Percentiles rank a stretch among this genome's conserved stretches.
phyloP scores from a whole-genome alignment of 2,888 invertebrate genomes.

The Anticlea derivata region DNA sequence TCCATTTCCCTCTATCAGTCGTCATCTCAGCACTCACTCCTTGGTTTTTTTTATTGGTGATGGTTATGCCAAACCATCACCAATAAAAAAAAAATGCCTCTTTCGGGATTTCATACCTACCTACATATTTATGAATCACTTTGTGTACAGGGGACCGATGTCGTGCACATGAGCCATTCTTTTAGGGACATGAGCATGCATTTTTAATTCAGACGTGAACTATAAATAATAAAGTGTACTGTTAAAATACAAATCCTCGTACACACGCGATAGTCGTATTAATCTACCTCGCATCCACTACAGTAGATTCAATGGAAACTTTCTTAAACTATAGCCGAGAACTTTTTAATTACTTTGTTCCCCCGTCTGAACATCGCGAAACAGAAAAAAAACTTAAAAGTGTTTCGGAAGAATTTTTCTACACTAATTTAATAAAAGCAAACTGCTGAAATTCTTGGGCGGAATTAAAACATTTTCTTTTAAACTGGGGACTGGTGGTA shows the following conservation, averaged over 20 bases:
- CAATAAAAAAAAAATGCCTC: too few species aligned
- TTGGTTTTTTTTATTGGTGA: too few species aligned
- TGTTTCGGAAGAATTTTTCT: slow-evolving; percentile 43
- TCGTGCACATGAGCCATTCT: slow-evolving; percentile 41
- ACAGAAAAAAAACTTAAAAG: slow-evolving; percentile 45
- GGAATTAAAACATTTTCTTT: slow-evolving; percentile 31
- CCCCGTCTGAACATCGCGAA: slow-evolving; percentile 49
- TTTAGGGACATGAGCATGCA: slow-evolving; percentile 50
- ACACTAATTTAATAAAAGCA: slow-evolving; percentile 38
- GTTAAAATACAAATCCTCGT: slow-evolving; percentile 48
- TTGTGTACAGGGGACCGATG: slow-evolving; percentile 17
- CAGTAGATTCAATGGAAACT: slow-evolving; percentile 41
- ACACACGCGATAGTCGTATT: slow-evolving; percentile 56
- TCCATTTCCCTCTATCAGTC: too few species aligned
- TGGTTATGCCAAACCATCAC: too few species aligned
- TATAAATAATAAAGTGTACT: slow-evolving; percentile 49
- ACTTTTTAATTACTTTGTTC: slow-evolving; percentile 66
- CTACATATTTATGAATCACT: too few species aligned
- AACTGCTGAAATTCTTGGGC: slow-evolving; percentile 31
- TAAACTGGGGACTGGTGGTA: slow-evolving; percentile 10
- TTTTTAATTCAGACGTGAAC: slow-evolving; percentile 49
- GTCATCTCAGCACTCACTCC: too few species aligned
- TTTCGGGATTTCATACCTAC: too few species aligned
- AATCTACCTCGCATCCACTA: slow-evolving; percentile 45
- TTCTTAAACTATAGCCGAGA: slow-evolving; percentile 51